Evolutionary conservation across 53 echinoderm and acorn worm genomes (phyloP).

Genomic region (Apostichopus leukothele): DNA sequence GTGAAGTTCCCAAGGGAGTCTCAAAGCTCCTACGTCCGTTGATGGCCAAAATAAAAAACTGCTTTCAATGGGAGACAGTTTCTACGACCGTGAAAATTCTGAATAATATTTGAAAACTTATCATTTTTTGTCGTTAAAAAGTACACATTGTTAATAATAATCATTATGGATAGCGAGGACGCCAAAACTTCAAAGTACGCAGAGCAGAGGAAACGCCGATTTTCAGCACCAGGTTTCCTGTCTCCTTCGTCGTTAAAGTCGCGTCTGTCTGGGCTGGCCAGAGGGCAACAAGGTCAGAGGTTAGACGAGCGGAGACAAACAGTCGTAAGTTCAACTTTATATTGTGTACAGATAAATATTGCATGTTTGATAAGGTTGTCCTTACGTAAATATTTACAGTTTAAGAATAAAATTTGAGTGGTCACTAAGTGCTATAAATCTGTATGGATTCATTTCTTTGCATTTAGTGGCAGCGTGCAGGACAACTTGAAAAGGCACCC

Average conservation of each 20-base stretch:
- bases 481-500: no score
- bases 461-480: no score
- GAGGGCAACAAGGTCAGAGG: slow-evolving; percentile 27
- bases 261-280: slow-evolving; percentile 34
- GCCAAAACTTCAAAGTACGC: slow-evolving; percentile 26
- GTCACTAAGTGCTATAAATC: no score
- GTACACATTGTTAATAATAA: neutral
- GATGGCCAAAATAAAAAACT: slow-evolving; percentile 9
- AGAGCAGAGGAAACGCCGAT: slow-evolving; percentile 32
- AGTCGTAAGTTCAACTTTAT: slow-evolving; percentile 29
- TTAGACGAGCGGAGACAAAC: slow-evolving; percentile 26
- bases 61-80: neutral
- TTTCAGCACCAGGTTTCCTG: slow-evolving; percentile 46
- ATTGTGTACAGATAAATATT: no score
- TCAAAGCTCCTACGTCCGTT: neutral
- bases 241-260: slow-evolving; percentile 47
- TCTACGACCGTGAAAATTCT: neutral
- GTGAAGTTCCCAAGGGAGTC: neutral
- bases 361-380: no score
- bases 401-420: no score
- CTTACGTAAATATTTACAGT: no score
- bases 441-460: no score
- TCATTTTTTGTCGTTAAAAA: slow-evolving; percentile 2
- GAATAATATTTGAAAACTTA: neutral
- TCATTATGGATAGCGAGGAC: slow-evolving; percentile 22